Evolutionary conservation across 2,888 invertebrate genomes (phyloP).

Genomic region (Philonicus albiceps): DNA sequence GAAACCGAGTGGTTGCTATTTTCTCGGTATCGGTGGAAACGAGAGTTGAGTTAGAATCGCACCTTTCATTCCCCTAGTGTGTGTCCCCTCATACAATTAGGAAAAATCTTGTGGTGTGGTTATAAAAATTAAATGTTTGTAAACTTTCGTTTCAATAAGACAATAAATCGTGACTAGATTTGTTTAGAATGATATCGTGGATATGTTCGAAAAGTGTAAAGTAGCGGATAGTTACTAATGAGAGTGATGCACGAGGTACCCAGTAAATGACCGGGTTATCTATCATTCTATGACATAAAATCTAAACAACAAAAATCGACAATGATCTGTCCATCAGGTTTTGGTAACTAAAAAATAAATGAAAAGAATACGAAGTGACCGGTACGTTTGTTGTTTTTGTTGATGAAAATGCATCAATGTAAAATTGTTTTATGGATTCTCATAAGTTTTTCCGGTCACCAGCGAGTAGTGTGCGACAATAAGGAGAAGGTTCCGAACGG

Average conservation of each 20-base stretch:
- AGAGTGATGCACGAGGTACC: neutral
- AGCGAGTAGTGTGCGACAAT: slow-evolving; percentile 28
- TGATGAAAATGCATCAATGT: slow-evolving; percentile 41
- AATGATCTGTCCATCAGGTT: slow-evolving; percentile 17
- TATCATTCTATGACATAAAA: slow-evolving; percentile 20
- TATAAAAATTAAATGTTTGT: slow-evolving; percentile 37
- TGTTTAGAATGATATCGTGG: neutral
- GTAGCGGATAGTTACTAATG: neutral
- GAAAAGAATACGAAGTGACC: neutral
- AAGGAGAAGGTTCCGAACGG: slow-evolving; percentile 13
- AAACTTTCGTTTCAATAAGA: slow-evolving; percentile 21
- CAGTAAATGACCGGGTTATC: slow-evolving; percentile 13
- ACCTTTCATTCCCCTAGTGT: slow-evolving; percentile 23
- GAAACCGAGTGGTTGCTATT: slow-evolving; percentile 36
- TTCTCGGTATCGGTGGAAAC: slow-evolving; percentile 32
- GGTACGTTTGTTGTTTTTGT: slow-evolving; percentile 18
- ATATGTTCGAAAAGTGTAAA: neutral
- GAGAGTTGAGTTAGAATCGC: slow-evolving; percentile 7
- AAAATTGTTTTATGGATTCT: slow-evolving; percentile 45
- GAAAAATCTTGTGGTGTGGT: slow-evolving; percentile 37
- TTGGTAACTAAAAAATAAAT: slow-evolving; percentile 10
- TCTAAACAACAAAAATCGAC: neutral
- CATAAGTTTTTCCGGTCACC: slow-evolving; percentile 30
- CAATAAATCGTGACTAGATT: neutral
- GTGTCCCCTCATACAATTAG: slow-evolving; percentile 26